Conservation (phyloP, 1,140 invertebrate species). For the Pogonomyrmex californicus region DNA sequence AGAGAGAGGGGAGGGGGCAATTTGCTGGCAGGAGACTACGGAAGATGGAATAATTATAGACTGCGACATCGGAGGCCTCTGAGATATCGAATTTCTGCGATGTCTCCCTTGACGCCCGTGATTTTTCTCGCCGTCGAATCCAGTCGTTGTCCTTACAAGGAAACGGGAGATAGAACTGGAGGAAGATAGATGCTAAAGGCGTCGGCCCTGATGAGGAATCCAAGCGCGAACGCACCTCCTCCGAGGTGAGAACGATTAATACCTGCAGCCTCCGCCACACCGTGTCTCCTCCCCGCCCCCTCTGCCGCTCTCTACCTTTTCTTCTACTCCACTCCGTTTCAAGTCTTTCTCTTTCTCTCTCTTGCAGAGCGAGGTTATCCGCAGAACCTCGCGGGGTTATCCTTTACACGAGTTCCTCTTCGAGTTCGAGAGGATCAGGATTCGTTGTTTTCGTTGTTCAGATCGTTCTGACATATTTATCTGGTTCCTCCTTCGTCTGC, state of each 20-base stretch:
- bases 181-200: conserved; percentile 33
- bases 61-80: conserved; percentile 4
- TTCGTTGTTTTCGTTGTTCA: conserved; percentile 61
- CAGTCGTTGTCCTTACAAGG: conserved; percentile 31
- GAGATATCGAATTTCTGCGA: conserved; percentile 79
- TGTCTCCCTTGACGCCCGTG: conserved; percentile 46
- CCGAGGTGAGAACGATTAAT: conserved; percentile 71
- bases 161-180: conserved; percentile 23
- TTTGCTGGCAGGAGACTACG: conserved; percentile 15
- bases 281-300: neutral
- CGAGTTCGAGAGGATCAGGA: conserved; percentile 55
- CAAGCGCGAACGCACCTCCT: conserved; percentile 43
- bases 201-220: conserved; percentile 32
- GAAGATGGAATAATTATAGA: conserved; percentile 79
- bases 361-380: conserved; percentile 73
- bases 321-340: conserved; percentile 1
- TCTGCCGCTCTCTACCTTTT: neutral
- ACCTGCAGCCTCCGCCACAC: neutral
- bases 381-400: conserved; percentile 76
- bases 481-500: conserved; percentile 69
- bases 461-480: conserved; percentile 75
- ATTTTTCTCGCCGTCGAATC: conserved; percentile 69
- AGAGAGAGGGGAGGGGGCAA: neutral
- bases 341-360: conserved; percentile 61
- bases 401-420: conserved; percentile 72